Evolutionary conservation across 1,140 invertebrate species (phyloP), one percentile per base, ranked within the genome.

Genomic region (Papilio aristodemus): DNA sequence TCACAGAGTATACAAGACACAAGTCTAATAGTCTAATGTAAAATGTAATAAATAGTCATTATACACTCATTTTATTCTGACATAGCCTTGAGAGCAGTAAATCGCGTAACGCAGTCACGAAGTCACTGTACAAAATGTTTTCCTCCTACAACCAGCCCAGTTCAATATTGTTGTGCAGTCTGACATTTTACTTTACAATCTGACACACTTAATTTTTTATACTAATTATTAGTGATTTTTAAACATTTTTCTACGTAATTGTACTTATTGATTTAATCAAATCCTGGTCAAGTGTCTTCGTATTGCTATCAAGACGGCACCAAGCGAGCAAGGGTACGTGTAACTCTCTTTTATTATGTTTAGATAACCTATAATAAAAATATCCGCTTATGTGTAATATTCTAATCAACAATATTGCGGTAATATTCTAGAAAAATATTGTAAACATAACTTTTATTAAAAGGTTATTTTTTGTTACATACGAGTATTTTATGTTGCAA

Each of bases 281-380:
- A 60, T 37, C 36, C 14, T 60, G 59, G 59, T 60, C 59, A 60
- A 60, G 59, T 60, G 36, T 37, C 36, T 37, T 14, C 9, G 36
- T 10, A 19, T 17, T 60, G 14, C 9, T 19, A 11, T 60, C 14
- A 14, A 37, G 36, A 19, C 2, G 11, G 11, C 59, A 19, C 36
- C 32, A 9, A 38, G 14, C 32, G 14, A 9, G 10, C n/a, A n/a
- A n/a, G 10, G 19, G 59, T 60, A 60, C 14, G 36, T 39, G 14
- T 19, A 39, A 59, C 14, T 60, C 2, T n/a, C 13, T 59, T 60
- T 38, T 60, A 22, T 11, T 54, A 22, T 14, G 22, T 54, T 4
- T 22, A 22, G 10, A 54, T 54, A 54, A 54, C 19, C 46, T 22
- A 22, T 39, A 13, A 39, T 10, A 10, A 1, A 38, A 46, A n/a